phyloP scores from a whole-genome alignment of 92 coral and sea anemone genomes.

The Heteractis magnifica region DNA sequence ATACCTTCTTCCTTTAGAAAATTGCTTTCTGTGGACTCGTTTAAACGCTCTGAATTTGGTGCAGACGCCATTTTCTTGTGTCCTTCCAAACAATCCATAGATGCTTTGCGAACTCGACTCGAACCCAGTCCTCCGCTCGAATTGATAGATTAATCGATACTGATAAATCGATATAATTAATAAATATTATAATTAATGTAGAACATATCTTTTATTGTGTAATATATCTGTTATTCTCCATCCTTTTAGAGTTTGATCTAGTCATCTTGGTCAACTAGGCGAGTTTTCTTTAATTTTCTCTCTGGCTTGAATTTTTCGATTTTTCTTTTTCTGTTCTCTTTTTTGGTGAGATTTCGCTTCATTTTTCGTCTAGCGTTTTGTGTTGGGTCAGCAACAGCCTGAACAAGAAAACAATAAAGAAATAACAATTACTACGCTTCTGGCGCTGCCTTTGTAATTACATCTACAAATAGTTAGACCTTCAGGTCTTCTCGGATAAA shows the following conservation, averaged over 20 bases:
- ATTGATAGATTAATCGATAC: too few relatives aligned
- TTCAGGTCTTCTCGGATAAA: too few relatives aligned
- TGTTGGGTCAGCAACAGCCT: conserved; percentile 93
- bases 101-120: too few relatives aligned
- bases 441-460: not conserved
- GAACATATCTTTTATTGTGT: not conserved
- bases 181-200: too few relatives aligned
- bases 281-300: conserved; percentile 66
- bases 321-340: conserved; percentile 82
- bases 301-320: conserved; percentile 71
- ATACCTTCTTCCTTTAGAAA: too few relatives aligned
- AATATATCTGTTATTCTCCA: not conserved
- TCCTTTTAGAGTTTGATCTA: not conserved
- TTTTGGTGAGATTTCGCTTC: conserved; percentile 84
- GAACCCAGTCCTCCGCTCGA: too few relatives aligned
- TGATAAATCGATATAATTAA: too few relatives aligned
- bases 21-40: too few relatives aligned
- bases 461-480: too few relatives aligned
- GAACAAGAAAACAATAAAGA: not conserved
- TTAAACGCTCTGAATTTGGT: too few relatives aligned
- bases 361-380: conserved; percentile 77
- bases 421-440: not conserved
- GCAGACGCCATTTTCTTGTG: too few relatives aligned
- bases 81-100: too few relatives aligned
- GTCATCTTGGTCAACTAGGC: conserved; percentile 37